Conservation (phyloP, 2,888 invertebrate genomes). For the Cataglyphis rosenhaueri region DNA sequence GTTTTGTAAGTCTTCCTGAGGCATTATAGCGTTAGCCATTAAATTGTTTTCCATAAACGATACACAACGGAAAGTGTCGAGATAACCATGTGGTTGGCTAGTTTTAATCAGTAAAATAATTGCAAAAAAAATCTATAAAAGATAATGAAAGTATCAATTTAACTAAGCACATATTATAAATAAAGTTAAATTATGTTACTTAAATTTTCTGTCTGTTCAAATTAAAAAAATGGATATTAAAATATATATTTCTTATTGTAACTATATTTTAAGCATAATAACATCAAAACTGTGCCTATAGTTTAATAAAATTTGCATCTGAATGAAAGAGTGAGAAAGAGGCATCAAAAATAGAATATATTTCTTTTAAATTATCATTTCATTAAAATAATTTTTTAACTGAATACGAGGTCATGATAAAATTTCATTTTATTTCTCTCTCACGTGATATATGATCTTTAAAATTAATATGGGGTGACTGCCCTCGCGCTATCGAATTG, state of each 20-base stretch:
- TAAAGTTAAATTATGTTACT: not conserved
- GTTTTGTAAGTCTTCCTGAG: conserved; percentile 19
- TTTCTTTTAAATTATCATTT: conserved; percentile 22
- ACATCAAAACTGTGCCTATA: not conserved
- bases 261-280: conserved; percentile 17
- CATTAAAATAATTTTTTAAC: conserved; percentile 17
- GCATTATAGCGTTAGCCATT: conserved; percentile 29
- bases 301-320: conserved; percentile 10
- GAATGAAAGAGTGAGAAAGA: not conserved
- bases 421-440: conserved; percentile 34
- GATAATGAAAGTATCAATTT: not conserved
- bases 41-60: conserved; percentile 37
- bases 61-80: conserved; percentile 33
- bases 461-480: conserved; percentile 22
- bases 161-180: not conserved
- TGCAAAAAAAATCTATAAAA: conserved; percentile 18
- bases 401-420: not conserved
- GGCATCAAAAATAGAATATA: not conserved
- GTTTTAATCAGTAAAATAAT: conserved; percentile 17
- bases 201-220: not conserved
- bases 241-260: not conserved
- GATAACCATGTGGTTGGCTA: not conserved
- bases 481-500: conserved; percentile 20
- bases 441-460: conserved; percentile 32
- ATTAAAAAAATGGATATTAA: not conserved